Conservation (phyloP, 2,113 vertebrate species). For the Rhinoderma darwinii region DNA sequence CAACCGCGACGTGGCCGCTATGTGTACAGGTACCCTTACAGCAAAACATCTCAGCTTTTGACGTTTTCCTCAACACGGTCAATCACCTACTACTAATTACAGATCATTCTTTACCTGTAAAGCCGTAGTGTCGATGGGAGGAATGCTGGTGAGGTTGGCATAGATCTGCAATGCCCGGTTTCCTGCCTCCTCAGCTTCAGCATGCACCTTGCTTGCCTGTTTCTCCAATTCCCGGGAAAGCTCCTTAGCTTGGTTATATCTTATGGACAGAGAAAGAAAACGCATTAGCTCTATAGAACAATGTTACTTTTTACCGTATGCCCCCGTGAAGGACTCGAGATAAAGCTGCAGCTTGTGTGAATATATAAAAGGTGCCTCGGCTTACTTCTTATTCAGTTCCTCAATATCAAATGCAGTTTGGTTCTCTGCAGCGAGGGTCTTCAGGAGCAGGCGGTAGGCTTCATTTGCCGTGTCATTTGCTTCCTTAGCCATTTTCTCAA, state of each 20-base stretch:
- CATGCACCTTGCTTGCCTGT: slow-evolving; percentile 85
- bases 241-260: slow-evolving; percentile 90
- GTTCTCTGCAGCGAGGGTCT: slow-evolving; percentile 85
- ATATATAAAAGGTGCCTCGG: not conserved
- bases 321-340: not conserved
- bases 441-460: slow-evolving; percentile 87
- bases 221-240: slow-evolving; percentile 91
- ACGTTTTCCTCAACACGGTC: no score
- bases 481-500: slow-evolving; percentile 87
- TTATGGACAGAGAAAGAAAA: slow-evolving; percentile 63
- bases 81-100: no score
- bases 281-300: not conserved
- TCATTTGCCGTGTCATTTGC: slow-evolving; percentile 92
- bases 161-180: slow-evolving; percentile 89
- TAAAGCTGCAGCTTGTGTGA: not conserved
- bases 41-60: no score
- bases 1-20: no score
- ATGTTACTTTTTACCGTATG: not conserved
- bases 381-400: slow-evolving; percentile 92
- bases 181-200: slow-evolving; percentile 87
- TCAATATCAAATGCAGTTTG: slow-evolving; percentile 85
- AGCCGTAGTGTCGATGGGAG: slow-evolving; percentile 77
- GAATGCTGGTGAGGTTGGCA: slow-evolving; percentile 87
- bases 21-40: no score
- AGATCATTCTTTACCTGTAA: slow-evolving; percentile 78